A percentile compares a stretch with the other conserved stretches of the same genome.
phyloP scores from a whole-genome alignment of 1,140 invertebrate genomes.

The Lordiphosa mommai region DNA sequence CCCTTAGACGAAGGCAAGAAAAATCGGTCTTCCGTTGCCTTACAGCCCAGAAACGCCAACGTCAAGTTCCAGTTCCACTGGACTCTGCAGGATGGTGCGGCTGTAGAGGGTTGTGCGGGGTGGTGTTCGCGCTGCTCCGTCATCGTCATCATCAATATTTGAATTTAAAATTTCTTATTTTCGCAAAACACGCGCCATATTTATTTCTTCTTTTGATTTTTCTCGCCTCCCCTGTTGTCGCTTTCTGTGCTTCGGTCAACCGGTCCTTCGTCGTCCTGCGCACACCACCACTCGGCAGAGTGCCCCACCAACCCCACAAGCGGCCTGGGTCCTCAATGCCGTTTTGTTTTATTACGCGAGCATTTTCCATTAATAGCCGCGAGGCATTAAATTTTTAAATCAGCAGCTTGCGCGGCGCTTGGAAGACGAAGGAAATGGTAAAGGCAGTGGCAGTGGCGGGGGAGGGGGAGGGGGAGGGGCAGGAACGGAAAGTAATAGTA shows the following conservation, averaged over 20 bases:
- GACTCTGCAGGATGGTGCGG: too few relatives aligned
- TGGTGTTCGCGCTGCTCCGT: conserved; percentile 7
- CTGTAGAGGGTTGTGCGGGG: too few relatives aligned
- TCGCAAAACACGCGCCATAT: conserved; percentile 64
- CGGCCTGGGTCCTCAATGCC: conserved; percentile 21
- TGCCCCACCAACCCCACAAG: conserved; percentile 1
- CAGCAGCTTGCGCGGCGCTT: conserved; percentile 32
- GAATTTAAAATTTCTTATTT: conserved; percentile 73
- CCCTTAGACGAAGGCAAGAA: conserved; percentile 20
- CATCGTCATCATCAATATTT: conserved; percentile 68
- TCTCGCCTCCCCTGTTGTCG: conserved; percentile 28
- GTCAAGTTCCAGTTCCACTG: conserved; percentile 4
- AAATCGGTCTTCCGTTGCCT: conserved; percentile 30
- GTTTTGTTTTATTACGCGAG: conserved; percentile 75
- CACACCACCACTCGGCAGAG: conserved; percentile 11
- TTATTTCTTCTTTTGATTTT: conserved; percentile 72
- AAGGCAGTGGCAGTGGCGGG: neutral
- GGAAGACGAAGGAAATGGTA: conserved; percentile 18
- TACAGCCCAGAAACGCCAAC: conserved; percentile 31
- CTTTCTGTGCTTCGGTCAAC: conserved; percentile 20
- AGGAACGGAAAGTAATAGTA: conserved; percentile 6
- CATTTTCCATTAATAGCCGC: conserved; percentile 75
- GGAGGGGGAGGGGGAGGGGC: neutral
- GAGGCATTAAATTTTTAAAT: conserved; percentile 76
- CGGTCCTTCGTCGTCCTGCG: conserved; percentile 2